phyloP scores from a whole-genome alignment of 2,888 invertebrate species.

The Epsilonema sp. region DNA sequence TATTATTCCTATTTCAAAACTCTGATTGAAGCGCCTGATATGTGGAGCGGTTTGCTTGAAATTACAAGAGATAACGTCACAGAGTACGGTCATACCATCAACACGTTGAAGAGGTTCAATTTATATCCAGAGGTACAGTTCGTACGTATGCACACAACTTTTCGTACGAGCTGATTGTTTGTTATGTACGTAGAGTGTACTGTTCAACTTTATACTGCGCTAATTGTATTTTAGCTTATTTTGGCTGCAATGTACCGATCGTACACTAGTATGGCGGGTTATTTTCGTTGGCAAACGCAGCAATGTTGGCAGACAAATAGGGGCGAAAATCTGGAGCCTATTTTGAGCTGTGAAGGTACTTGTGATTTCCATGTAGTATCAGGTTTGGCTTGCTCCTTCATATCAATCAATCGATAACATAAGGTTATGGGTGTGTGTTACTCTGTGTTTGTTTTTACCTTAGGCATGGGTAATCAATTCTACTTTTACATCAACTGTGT shows the following conservation, averaged over 20 bases:
- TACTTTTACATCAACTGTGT: constrained; percentile 60
- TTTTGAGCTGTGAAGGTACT: constrained; percentile 56
- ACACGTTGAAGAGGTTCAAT: constrained; percentile 59
- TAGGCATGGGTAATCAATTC: constrained; percentile 49
- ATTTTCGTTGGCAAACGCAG: constrained; percentile 32
- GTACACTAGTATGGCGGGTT: constrained; percentile 32
- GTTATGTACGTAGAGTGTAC: too few relatives aligned
- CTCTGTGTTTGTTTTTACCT: not conserved
- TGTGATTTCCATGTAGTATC: too few relatives aligned
- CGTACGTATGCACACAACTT: too few relatives aligned
- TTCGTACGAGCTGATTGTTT: too few relatives aligned
- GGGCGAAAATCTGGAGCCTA: constrained; percentile 42
- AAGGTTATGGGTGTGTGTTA: not conserved
- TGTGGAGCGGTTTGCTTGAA: constrained; percentile 42
- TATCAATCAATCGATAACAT: too few relatives aligned
- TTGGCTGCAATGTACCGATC: constrained; percentile 38
- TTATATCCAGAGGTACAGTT: constrained; percentile 66
- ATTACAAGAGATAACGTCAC: constrained; percentile 51
- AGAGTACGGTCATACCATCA: constrained; percentile 58
- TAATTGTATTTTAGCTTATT: too few relatives aligned
- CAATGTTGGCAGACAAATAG: constrained; percentile 42
- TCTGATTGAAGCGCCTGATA: constrained; percentile 45
- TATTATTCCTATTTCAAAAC: constrained; percentile 74
- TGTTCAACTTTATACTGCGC: too few relatives aligned
- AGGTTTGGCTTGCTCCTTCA: too few relatives aligned